Conservation (phyloP, 2,797 vertebrate species). For the Gymnodraco acuticeps region DNA sequence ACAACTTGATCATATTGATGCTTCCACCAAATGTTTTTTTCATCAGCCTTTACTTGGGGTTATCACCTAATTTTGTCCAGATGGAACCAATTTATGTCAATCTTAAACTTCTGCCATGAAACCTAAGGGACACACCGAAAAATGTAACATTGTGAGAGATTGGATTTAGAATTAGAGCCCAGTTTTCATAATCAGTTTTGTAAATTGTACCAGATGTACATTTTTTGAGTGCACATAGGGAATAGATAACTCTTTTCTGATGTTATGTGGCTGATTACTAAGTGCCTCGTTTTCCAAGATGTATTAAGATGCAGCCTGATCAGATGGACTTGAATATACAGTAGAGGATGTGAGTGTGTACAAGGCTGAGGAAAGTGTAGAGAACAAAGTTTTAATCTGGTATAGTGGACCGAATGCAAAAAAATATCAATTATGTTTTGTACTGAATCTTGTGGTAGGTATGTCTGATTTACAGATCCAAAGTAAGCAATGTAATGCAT, state of each 20-base stretch:
- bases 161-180: background rate
- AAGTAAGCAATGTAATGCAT: constrained; percentile 77
- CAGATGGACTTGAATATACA: constrained; percentile 41
- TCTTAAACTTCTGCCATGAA: constrained; percentile 36
- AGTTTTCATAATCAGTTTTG: constrained; percentile 75
- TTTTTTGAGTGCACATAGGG: constrained; percentile 72
- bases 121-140: constrained; percentile 10
- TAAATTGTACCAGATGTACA: constrained; percentile 80
- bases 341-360: constrained; percentile 34
- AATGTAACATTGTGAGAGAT: background rate
- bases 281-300: constrained; percentile 94
- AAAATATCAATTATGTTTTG: constrained; percentile 49
- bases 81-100: constrained; percentile 19
- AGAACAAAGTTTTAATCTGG: constrained; percentile 58
- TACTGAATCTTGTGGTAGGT: constrained; percentile 65
- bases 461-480: constrained; percentile 67
- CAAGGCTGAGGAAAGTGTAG: constrained; percentile 27
- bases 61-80: constrained; percentile 13
- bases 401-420: constrained; percentile 68
- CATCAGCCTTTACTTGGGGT: constrained; percentile 5
- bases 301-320: constrained; percentile 82
- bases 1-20: constrained; percentile 34
- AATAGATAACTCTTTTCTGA: constrained; percentile 79
- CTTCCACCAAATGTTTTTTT: constrained; percentile 40
- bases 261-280: constrained; percentile 89